Conservation (phyloP, 2,888 invertebrate species). For the Xestia xanthographa region DNA sequence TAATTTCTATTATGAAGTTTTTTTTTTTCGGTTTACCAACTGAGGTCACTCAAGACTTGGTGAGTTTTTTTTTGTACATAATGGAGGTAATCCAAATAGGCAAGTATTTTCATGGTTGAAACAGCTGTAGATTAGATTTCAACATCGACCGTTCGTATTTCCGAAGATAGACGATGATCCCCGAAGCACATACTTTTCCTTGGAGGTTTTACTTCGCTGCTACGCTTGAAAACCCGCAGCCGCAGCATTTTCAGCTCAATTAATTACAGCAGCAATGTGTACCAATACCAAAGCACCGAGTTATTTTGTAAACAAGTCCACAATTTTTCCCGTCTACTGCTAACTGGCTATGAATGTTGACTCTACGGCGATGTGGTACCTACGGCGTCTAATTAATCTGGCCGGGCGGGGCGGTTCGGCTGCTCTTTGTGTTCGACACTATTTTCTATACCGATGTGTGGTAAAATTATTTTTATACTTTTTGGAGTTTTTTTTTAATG, state of each 20-base stretch:
- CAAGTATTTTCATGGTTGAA: neutral
- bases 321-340: constrained; percentile 19
- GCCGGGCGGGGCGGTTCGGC: neutral
- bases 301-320: constrained; percentile 28
- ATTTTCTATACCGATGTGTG: constrained; percentile 5
- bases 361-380: constrained; percentile 12
- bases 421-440: constrained; percentile 27
- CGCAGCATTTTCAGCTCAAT: constrained; percentile 26
- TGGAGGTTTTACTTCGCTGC: neutral
- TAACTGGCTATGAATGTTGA: constrained; percentile 33
- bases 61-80: neutral
- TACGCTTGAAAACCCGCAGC: neutral
- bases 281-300: constrained; percentile 18
- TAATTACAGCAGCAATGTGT: constrained; percentile 21
- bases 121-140: neutral
- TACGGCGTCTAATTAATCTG: constrained; percentile 43
- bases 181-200: neutral
- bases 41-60: neutral
- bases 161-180: neutral
- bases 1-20: neutral
- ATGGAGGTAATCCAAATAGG: neutral
- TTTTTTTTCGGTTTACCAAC: neutral
- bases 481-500: constrained; percentile 14
- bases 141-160: neutral
- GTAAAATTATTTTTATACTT: constrained; percentile 17